Conservation (phyloP, 2,113 vertebrate species). For the Epinephelus cyanopodus region DNA sequence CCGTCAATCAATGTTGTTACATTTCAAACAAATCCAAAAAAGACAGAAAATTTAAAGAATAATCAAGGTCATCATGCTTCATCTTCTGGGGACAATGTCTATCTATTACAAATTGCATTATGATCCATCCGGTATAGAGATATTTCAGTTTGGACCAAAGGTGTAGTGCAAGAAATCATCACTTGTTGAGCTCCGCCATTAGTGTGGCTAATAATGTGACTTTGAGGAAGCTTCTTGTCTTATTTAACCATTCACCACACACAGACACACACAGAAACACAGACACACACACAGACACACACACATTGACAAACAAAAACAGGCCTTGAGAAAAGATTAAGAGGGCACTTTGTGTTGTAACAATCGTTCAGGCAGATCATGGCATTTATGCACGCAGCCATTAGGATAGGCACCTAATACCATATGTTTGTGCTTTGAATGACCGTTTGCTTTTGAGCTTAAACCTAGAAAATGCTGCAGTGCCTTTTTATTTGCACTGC, state of each 20-base stretch:
- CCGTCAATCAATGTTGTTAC: not conserved
- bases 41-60: not conserved
- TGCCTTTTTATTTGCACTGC: conserved; percentile 42
- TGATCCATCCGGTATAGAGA: not conserved
- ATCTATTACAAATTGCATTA: not conserved
- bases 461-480: not conserved
- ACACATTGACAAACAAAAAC: not conserved
- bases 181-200: not conserved
- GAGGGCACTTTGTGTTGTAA: conserved; percentile 27
- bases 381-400: not conserved
- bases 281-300: conserved; percentile 21
- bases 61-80: not conserved
- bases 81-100: not conserved
- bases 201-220: not conserved
- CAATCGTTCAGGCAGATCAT: not conserved
- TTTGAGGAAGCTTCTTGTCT: conserved; percentile 30
- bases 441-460: conserved; percentile 41
- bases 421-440: not conserved
- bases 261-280: conserved; percentile 23
- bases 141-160: not conserved
- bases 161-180: not conserved
- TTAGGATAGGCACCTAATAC: not conserved
- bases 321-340: not conserved
- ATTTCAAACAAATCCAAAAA: not conserved
- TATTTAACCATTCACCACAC: conserved; percentile 36